phyloP scores from a whole-genome alignment of 2,888 invertebrate genomes.

The Balanococcus diminutus region DNA sequence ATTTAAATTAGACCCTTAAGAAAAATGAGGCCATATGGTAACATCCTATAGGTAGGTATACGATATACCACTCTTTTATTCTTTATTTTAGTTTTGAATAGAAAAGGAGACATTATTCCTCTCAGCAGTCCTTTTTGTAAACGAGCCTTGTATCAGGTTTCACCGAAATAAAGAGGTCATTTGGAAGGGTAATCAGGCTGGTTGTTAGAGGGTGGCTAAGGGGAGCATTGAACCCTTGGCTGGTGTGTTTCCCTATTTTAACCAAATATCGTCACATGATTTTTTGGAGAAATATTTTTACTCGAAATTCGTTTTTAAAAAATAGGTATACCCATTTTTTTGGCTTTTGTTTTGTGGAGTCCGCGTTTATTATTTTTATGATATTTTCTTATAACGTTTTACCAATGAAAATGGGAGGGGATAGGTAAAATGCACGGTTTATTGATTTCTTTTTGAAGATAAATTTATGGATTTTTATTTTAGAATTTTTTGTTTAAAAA shows the following conservation, averaged over 20 bases:
- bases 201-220: background rate
- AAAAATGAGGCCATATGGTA: background rate
- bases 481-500: too few species aligned
- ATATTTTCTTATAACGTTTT: too few species aligned
- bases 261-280: background rate
- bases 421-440: too few species aligned
- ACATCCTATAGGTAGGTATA: background rate
- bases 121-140: background rate
- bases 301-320: too few species aligned
- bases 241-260: background rate
- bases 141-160: background rate
- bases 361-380: too few species aligned
- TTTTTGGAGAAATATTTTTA: too few species aligned
- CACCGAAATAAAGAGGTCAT: background rate
- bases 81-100: background rate
- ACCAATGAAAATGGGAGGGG: too few species aligned
- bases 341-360: too few species aligned
- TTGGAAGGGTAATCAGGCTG: background rate
- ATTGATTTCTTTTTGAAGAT: too few species aligned
- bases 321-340: too few species aligned
- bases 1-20: background rate
- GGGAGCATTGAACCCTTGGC: background rate
- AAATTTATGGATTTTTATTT: too few species aligned
- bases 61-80: background rate
- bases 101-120: background rate